Percentiles rank a stretch among this genome's conserved stretches.
These are phyloP conservation scores for Acleris sparsana DNA, from an alignment of 2,888 invertebrate species.

Conservation along the genomic window DNA sequence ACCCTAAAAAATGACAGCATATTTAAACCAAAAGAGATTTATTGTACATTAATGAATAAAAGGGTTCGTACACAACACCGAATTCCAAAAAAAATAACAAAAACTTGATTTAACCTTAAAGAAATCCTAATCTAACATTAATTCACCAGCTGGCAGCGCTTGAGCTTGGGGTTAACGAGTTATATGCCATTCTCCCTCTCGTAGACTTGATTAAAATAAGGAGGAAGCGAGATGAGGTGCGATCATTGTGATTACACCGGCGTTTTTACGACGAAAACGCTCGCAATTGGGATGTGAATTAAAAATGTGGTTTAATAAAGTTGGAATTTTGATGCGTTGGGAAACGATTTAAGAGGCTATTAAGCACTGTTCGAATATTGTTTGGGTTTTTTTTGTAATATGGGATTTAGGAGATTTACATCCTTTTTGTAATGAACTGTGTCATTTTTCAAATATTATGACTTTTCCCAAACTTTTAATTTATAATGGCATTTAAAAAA, in stretches of 20 bases:
- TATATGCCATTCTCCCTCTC: conserved; percentile 48
- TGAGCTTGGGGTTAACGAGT: conserved; percentile 36
- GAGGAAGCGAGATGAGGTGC: conserved; percentile 45
- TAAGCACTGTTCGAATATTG: too few species aligned
- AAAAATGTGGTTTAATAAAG: conserved; percentile 12
- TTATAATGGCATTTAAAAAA: too few species aligned
- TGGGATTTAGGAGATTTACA: too few species aligned
- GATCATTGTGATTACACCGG: conserved; percentile 40
- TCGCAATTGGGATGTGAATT: conserved; percentile 19
- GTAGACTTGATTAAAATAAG: conserved; percentile 55
- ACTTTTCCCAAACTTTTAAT: too few species aligned
- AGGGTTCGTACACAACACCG: too few species aligned
- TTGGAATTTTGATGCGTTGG: neutral
- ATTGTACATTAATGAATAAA: too few species aligned
- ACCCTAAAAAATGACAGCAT: too few species aligned
- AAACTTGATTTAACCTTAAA: neutral
- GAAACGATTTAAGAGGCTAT: too few species aligned
- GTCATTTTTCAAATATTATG: too few species aligned
- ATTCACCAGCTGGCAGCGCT: conserved; percentile 21
- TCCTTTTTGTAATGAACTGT: too few species aligned
- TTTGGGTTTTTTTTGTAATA: too few species aligned
- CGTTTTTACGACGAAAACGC: conserved; percentile 25
- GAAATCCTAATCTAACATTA: conserved; percentile 11
- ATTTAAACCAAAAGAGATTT: too few species aligned
- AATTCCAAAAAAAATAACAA: neutral